Percentiles rank a stretch among this genome's conserved stretches.
phyloP scores from a whole-genome alignment of 2,888 invertebrate species.

The Tanypteryx hageni region DNA sequence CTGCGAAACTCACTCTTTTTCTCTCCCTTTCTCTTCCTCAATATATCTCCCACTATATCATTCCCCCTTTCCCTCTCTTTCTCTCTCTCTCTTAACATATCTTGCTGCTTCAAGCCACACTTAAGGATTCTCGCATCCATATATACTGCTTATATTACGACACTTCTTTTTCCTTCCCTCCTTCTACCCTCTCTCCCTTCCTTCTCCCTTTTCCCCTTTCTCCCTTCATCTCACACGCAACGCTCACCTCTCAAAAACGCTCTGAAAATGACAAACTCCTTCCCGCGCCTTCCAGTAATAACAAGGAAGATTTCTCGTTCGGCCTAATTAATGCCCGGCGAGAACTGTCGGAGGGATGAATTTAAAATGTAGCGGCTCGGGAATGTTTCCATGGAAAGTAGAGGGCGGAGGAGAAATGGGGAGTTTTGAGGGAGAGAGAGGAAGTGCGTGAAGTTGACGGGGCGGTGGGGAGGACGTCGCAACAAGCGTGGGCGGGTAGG shows the following conservation, averaged over 20 bases:
- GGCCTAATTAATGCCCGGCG: slow-evolving; percentile 42
- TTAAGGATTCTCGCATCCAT: background rate
- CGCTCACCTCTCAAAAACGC: background rate
- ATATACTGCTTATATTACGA: background rate
- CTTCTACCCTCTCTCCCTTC: background rate
- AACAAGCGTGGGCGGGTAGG: background rate
- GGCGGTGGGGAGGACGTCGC: too few species aligned
- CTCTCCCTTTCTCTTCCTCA: background rate
- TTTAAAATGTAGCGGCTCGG: slow-evolving; percentile 32
- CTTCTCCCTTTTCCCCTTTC: background rate
- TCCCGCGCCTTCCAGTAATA: background rate
- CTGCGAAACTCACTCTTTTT: background rate
- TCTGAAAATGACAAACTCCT: background rate
- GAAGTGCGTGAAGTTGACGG: too few species aligned
- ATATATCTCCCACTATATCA: background rate
- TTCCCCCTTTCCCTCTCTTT: background rate
- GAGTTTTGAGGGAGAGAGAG: background rate
- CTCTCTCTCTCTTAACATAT: background rate
- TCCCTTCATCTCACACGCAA: slow-evolving; percentile 8
- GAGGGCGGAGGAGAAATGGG: background rate
- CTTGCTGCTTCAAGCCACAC: background rate
- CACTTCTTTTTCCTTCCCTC: background rate
- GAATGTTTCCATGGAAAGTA: background rate
- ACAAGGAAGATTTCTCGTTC: slow-evolving; percentile 39
- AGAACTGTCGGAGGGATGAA: slow-evolving; percentile 23